Base-by-base conservation (phyloP, 1,140 invertebrate genomes). In the Drosophila pachea region DNA sequence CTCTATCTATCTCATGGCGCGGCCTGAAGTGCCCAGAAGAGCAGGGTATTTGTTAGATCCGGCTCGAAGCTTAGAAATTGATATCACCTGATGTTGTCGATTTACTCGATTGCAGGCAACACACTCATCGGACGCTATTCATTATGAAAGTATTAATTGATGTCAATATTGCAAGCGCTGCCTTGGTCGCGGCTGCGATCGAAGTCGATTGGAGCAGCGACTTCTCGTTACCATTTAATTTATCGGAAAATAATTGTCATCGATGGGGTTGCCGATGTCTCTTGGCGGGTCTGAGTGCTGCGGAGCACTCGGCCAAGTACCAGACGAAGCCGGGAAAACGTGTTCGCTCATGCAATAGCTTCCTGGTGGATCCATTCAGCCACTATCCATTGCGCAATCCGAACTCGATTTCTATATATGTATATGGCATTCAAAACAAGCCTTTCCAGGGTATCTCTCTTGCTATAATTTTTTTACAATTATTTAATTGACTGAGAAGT, bases 81-180 rank as follows among this genome's bases (percentile, higher is more conserved):
- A 58, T 70, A 53, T 65, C 38, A 47, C 52, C 60, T 33, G 66
- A 68, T 69, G 67, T 16, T 50, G 61, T n/a, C 49, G 56, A 71
- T 71, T 74, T 74, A 70, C 29, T 70, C 65, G 38, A 73, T 67
- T 61, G 68, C 43, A 40, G 55, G 36, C 56, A 49, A 33, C 59
- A 36, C 43, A 29, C 48, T 60, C 70, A 64, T 73, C 64, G 59
- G 60, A n/a, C 56, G 14, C 42, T 61, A 56, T 74, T 71, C 66
- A 71, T 71, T 66, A 71, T 58, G 68, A 71, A 67, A 66, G 52
- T 50, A 66, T 66, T 62, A 67, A 74, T 71, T 66, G 68, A 71
- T 62, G 49, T 61, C 49, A 49, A 35, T 49, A 43, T 40, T 50
- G 59, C 43, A 38, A 60, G 48, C n/a, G 33, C 45, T n/a, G n/a